A percentile compares a stretch with the other conserved stretches of the same genome.
phyloP scores from a whole-genome alignment of 1,140 invertebrate species.

The Drosophila sechellia region DNA sequence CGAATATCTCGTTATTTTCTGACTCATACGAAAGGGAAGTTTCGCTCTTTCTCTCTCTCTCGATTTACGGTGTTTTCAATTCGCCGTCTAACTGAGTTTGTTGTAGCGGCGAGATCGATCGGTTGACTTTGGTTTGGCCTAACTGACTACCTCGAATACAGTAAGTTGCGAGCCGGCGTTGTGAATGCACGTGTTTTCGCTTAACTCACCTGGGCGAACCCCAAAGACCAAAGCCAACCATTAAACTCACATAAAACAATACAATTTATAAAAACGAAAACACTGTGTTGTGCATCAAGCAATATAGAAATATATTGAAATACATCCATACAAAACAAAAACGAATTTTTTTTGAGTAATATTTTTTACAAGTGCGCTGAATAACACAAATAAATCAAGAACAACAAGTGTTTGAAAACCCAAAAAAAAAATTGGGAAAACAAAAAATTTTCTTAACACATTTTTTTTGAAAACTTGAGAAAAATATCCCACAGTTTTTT shows the following conservation, averaged over 20 bases:
- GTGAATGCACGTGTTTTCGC: conserved; percentile 84
- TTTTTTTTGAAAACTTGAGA: background rate
- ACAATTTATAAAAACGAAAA: conserved; percentile 20
- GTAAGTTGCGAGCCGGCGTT: conserved; percentile 84
- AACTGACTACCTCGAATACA: conserved; percentile 84
- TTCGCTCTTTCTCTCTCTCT: conserved; percentile 14
- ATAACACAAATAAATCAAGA: background rate
- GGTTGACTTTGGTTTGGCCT: conserved; percentile 74
- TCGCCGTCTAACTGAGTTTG: conserved; percentile 76
- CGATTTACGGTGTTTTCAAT: conserved; percentile 79
- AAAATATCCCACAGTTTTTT: background rate
- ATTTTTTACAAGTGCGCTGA: conserved; percentile 55
- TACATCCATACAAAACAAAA: conserved; percentile 8
- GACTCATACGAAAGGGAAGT: conserved; percentile 73
- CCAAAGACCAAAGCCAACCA: conserved; percentile 20
- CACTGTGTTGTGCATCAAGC: conserved; percentile 17
- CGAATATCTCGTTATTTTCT: conserved; percentile 28
- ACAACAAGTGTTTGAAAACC: conserved; percentile 22
- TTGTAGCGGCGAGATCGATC: conserved; percentile 53
- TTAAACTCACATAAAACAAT: conserved; percentile 3
- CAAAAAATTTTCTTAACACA: background rate
- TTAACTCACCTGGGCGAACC: conserved; percentile 46
- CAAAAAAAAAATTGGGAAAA: background rate
- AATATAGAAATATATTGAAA: background rate
- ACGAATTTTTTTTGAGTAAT: conserved; percentile 57